Evolutionary conservation across 1,140 invertebrate species (phyloP).

Genomic region (Eriosoma lanigerum): DNA sequence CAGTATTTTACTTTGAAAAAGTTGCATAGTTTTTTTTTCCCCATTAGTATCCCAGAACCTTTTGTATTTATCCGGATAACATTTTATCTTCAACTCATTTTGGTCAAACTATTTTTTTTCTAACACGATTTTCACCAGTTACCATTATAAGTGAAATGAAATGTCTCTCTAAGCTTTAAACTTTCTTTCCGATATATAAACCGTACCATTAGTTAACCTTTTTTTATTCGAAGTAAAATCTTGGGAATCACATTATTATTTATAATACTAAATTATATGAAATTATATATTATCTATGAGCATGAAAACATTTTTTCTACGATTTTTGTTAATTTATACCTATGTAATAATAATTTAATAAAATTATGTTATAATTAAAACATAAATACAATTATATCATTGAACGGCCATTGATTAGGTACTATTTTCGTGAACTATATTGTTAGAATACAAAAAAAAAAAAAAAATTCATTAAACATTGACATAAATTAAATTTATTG

Average conservation of each 20-base stretch:
- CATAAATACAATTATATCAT: too few relatives aligned
- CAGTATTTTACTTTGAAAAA: background rate
- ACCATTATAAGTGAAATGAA: background rate
- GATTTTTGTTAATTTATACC: too few relatives aligned
- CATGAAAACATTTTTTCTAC: too few relatives aligned
- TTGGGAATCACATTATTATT: background rate
- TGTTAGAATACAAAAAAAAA: too few relatives aligned
- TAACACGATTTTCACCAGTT: background rate
- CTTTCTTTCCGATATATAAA: background rate
- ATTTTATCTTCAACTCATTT: conserved; percentile 2
- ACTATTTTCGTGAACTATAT: too few relatives aligned
- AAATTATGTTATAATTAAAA: background rate
- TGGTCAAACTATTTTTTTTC: background rate
- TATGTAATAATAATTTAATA: background rate
- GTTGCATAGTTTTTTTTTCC: background rate
- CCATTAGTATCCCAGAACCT: background rate
- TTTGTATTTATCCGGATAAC: background rate
- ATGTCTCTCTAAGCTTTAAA: conserved; percentile 5
- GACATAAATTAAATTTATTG: too few relatives aligned
- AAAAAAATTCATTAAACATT: too few relatives aligned
- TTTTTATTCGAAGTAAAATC: background rate
- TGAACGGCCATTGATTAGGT: too few relatives aligned
- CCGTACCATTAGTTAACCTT: background rate
- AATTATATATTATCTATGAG: too few relatives aligned
- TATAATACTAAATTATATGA: background rate